These are phyloP conservation scores for Scartelaos histophorus DNA, from an alignment of 2,113 vertebrate genomes.

Conservation along the genomic window DNA sequence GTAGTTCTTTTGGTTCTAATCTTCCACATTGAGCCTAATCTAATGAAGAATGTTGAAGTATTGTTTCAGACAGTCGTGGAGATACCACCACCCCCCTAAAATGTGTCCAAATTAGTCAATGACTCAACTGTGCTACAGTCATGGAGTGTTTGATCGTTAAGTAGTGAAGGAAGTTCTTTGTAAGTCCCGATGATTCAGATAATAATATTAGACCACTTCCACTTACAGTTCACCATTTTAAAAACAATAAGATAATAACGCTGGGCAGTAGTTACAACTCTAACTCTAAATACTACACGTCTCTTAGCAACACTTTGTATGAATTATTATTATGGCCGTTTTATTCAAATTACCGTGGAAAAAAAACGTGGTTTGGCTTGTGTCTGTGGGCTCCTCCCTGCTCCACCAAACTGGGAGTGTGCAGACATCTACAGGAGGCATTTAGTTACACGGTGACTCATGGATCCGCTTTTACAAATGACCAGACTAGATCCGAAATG, in stretches of 20 bases:
- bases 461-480: neutral
- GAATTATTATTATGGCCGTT: neutral
- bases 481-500: neutral
- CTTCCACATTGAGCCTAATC: too few species aligned
- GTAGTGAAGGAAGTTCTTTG: neutral
- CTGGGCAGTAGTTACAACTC: neutral
- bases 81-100: too few species aligned
- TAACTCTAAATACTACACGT: neutral
- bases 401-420: neutral
- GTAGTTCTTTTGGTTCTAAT: too few species aligned
- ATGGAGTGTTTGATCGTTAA: neutral
- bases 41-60: too few species aligned
- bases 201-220: neutral
- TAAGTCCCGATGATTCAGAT: neutral
- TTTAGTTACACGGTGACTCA: neutral
- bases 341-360: neutral
- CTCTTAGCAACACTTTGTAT: slow-evolving; percentile 1
- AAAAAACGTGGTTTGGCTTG: neutral
- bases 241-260: neutral
- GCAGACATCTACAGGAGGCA: neutral
- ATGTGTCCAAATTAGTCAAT: too few species aligned
- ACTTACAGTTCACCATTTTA: neutral
- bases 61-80: too few species aligned
- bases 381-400: neutral
- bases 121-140: neutral